Base-by-base conservation (phyloP, 1,140 invertebrate genomes). In the Prorops nasuta region DNA sequence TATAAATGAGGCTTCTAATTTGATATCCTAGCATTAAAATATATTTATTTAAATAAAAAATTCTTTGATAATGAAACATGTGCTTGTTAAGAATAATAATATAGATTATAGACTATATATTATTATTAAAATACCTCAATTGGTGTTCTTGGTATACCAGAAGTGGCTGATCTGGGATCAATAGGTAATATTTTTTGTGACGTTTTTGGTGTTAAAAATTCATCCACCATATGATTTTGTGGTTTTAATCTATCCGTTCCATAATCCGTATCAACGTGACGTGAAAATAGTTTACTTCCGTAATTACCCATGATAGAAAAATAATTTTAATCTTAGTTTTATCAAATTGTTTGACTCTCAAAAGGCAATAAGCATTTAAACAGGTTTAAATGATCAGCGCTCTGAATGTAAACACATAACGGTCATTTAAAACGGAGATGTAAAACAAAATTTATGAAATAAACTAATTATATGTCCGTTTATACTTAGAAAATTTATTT, bases 71-170 rank as follows among this genome's bases (percentile, higher is more conserved):
- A 37, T 28, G 35, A 46, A 47, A 28, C 12, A 31, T n/a, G n/a
- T n/a, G n/a, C n/a, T n/a, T n/a, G n/a, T n/a, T n/a, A n/a, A n/a
- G n/a, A n/a, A n/a, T n/a, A n/a, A n/a, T n/a, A 28, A 28, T 6
- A 28, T 28, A 28, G 10, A 28, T 6, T 28, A 28, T 28, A 28
- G 24, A 32, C 38, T 31, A 44, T 10, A 28, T 6, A 28, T 28
- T 28, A 28, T 28, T 28, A 4, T 28, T 28, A 28, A 4, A 28
- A 28, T 63, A 69, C 69, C 54, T 71, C 59, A 24, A 74, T 71
- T 9, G 71, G 71, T 9, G 71, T 74, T 28, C 71, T 60, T 14
- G n/a, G n/a, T 43, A 74, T 71, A 37, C 62, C 70, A 34, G 47
- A 6, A 24, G 64, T 58, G 14, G 55, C 50, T 24, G 71, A 74